Conservation (phyloP, 2,797 vertebrate species). For the Thaleichthys pacificus region DNA sequence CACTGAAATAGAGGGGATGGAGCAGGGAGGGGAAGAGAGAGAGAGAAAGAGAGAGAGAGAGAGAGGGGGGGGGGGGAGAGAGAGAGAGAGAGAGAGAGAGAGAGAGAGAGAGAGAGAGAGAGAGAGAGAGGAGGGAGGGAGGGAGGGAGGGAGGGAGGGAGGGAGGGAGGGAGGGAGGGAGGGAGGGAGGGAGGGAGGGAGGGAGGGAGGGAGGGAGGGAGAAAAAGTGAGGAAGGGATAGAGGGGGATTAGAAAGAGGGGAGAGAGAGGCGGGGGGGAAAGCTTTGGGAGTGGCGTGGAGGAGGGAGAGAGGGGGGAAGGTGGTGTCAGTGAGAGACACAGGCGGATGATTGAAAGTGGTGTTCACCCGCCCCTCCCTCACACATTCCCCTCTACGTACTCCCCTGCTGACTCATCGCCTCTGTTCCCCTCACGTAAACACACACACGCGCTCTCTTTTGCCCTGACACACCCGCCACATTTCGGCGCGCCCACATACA, state of each 20-base stretch:
- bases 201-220: not conserved
- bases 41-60: too few relatives aligned
- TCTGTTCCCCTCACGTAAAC: not conserved
- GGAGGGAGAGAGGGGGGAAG: not conserved
- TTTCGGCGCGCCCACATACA: too few relatives aligned
- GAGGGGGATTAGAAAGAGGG: not conserved
- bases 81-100: not conserved
- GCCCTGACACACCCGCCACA: too few relatives aligned
- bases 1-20: not conserved
- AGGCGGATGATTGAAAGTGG: not conserved
- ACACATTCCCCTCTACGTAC: conserved; percentile 1
- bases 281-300: not conserved
- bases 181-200: not conserved
- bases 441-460: not conserved
- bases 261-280: not conserved
- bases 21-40: not conserved
- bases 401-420: not conserved
- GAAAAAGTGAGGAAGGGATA: not conserved
- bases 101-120: too few relatives aligned
- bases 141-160: not conserved
- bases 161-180: not conserved
- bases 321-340: conserved; percentile 19
- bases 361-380: conserved; percentile 4
- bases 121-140: not conserved
- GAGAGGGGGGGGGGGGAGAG: not conserved